phyloP scores from a whole-genome alignment of 2,888 invertebrate genomes.

The Cephus nigrinus region DNA sequence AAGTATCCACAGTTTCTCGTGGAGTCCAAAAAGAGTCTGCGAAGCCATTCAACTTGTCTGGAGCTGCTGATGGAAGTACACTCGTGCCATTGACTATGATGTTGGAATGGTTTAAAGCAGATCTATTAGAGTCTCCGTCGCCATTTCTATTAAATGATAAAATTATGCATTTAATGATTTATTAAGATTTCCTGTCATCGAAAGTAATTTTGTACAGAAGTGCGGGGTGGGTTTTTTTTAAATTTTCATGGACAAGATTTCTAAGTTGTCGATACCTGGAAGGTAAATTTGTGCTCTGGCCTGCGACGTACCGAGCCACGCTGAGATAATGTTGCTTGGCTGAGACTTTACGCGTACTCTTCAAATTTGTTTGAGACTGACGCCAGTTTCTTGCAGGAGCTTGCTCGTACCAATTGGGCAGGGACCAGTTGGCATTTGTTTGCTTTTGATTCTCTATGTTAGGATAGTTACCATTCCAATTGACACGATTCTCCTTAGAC shows the following conservation, averaged over 20 bases:
- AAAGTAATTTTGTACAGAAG: background rate
- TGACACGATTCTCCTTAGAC: conserved; percentile 67
- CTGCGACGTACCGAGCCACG: conserved; percentile 84
- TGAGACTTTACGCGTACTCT: conserved; percentile 57
- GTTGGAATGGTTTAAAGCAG: conserved; percentile 34
- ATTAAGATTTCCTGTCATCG: background rate
- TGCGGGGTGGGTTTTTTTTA: background rate
- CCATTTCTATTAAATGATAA: conserved; percentile 45
- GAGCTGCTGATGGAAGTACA: conserved; percentile 32
- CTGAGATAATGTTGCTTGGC: conserved; percentile 83
- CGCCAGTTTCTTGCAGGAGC: conserved; percentile 47
- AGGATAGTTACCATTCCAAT: conserved; percentile 67
- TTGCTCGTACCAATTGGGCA: conserved; percentile 55
- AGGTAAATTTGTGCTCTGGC: conserved; percentile 67
- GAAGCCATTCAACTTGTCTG: conserved; percentile 44
- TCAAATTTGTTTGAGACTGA: conserved; percentile 49
- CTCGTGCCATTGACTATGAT: conserved; percentile 41
- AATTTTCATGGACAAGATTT: conserved; percentile 10
- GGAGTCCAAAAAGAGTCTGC: conserved; percentile 50
- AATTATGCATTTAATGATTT: background rate
- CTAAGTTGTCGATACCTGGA: conserved; percentile 48
- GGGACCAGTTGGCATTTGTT: conserved; percentile 53
- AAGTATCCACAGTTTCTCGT: conserved; percentile 52
- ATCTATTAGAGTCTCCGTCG: conserved; percentile 44
- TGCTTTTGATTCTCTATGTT: conserved; percentile 44